A percentile compares a stretch with the other conserved stretches of the same genome.
These are phyloP conservation scores for Hemicordylus capensis DNA, from an alignment of 2,113 vertebrate genomes.

Conservation along the genomic window DNA sequence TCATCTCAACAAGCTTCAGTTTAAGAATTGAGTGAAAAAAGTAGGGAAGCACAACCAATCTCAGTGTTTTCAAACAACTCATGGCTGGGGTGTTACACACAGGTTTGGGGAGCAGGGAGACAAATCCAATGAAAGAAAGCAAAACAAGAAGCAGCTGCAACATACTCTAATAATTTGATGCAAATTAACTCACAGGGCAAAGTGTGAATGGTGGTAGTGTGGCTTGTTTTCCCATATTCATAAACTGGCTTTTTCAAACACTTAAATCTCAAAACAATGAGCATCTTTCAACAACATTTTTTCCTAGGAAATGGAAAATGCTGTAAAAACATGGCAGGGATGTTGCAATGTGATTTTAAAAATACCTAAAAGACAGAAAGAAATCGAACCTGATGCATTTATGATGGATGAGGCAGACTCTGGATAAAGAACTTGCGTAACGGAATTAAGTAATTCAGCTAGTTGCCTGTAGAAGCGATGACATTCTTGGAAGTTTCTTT, in stretches of 20 bases:
- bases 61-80: neutral
- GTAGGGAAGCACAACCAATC: neutral
- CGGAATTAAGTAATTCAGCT: neutral
- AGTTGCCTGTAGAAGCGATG: neutral
- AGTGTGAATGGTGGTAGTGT: neutral
- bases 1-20: neutral
- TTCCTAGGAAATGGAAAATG: neutral
- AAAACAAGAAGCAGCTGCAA: neutral
- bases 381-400: neutral
- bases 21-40: neutral
- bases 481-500: neutral
- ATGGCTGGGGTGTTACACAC: neutral
- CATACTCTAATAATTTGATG: neutral
- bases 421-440: neutral
- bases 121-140: neutral
- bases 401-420: neutral
- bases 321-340: neutral
- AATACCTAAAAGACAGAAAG: neutral
- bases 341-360: neutral
- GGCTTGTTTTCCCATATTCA: neutral
- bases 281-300: neutral
- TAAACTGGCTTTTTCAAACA: neutral
- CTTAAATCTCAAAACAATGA: neutral
- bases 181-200: neutral
- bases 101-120: neutral